Evolutionary conservation across 2,797 vertebrate genomes (phyloP).

Genomic region (Sternotherus odoratus): DNA sequence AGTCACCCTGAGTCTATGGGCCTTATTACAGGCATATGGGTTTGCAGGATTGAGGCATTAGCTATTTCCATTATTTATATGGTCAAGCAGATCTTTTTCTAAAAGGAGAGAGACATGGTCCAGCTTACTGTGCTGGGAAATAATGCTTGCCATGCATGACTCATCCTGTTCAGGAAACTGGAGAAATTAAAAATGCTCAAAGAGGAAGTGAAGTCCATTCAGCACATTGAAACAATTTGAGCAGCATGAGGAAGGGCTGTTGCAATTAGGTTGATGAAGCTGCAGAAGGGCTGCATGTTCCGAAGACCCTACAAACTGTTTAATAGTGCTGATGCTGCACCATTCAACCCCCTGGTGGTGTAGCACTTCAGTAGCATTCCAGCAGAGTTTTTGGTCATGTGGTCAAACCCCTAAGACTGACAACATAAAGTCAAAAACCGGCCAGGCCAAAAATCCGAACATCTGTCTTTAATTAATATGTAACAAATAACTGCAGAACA

Average conservation of each 20-base stretch:
- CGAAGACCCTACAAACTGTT: neutral
- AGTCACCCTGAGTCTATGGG: neutral
- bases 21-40: neutral
- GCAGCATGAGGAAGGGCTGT: neutral
- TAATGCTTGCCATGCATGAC: neutral
- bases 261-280: neutral
- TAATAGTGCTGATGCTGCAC: neutral
- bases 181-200: neutral
- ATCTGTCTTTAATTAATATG: neutral
- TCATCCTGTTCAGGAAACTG: rapidly evolving
- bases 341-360: neutral
- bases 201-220: rapidly evolving
- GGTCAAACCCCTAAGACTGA: neutral
- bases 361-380: neutral
- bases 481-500: neutral
- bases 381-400: neutral
- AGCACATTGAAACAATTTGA: neutral
- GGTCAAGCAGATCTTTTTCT: neutral
- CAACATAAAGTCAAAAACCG: neutral
- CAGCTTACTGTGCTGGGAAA: neutral
- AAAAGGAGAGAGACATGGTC: neutral
- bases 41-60: neutral
- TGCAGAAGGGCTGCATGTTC: neutral
- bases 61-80: neutral
- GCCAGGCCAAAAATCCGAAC: neutral